phyloP scores from a whole-genome alignment of 1,140 invertebrate species.

The Rhyzopertha dominica region DNA sequence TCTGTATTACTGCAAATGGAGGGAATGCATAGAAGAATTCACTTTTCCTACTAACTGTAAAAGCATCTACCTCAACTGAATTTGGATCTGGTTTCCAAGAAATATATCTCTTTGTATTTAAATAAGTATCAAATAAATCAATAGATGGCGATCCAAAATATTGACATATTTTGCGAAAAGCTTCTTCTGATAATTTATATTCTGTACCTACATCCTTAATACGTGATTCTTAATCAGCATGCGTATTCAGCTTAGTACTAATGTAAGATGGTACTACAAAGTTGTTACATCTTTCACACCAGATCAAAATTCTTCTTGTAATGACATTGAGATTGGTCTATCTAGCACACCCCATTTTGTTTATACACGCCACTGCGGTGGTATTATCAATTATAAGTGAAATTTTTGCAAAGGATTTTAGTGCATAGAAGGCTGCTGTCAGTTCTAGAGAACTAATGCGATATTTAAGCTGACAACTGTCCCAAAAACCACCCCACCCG shows the following conservation, averaged over 20 bases:
- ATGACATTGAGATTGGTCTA: no score
- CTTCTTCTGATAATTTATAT: no score
- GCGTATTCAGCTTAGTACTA: neutral
- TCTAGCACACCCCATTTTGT: no score
- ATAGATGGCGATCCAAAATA: slow-evolving; percentile 11
- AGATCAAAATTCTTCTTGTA: neutral
- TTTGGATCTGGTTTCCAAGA: slow-evolving; percentile 12
- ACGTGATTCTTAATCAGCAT: slow-evolving; percentile 1
- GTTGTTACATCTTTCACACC: slow-evolving; percentile 4
- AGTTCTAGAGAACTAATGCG: no score
- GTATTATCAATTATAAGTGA: no score
- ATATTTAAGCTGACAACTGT: no score
- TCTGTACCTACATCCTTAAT: no score
- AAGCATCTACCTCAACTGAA: neutral
- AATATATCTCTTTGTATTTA: slow-evolving; percentile 13
- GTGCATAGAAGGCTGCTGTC: no score
- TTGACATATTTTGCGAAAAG: slow-evolving; percentile 3
- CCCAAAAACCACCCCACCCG: no score
- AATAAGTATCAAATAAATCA: slow-evolving; percentile 12
- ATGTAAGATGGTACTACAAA: neutral
- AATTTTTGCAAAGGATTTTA: no score
- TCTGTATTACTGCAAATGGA: slow-evolving; percentile 10
- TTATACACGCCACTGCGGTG: no score
- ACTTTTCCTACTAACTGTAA: slow-evolving; percentile 1
- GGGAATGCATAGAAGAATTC: slow-evolving; percentile 13